Conservation (phyloP, 2,113 vertebrate genomes). For the Dipodomys spectabilis region DNA sequence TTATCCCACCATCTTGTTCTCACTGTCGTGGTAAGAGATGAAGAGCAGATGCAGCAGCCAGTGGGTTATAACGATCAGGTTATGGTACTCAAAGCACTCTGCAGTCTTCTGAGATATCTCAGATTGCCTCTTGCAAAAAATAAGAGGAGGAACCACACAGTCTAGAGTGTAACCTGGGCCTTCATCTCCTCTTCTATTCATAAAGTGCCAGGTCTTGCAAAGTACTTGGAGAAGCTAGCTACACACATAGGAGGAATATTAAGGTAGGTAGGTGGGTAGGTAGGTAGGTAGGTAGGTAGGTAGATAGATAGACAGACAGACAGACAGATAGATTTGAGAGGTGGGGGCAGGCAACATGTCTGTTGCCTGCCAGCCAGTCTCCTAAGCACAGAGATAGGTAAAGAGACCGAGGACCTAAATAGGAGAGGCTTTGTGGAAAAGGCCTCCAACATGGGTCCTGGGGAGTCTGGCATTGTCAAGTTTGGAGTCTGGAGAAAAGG, state of each 20-base stretch:
- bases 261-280: too few species aligned
- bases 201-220: too few species aligned
- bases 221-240: not conserved
- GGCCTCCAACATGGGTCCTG: not conserved
- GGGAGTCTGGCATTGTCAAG: not conserved
- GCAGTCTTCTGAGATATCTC: not conserved
- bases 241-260: not conserved
- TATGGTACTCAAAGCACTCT: rapidly evolving
- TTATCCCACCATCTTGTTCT: not conserved
- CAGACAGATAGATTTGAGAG: too few species aligned
- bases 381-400: not conserved
- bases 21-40: not conserved
- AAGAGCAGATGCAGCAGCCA: not conserved
- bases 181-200: not conserved
- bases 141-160: not conserved
- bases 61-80: not conserved
- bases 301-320: too few species aligned
- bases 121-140: not conserved
- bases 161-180: not conserved
- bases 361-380: not conserved
- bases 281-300: too few species aligned
- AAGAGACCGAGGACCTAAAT: not conserved
- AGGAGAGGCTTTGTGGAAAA: not conserved
- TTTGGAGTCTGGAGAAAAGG: not conserved
- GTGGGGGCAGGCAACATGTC: not conserved